phyloP scores from a whole-genome alignment of 1,140 invertebrate genomes.

The Heliconius congener region DNA sequence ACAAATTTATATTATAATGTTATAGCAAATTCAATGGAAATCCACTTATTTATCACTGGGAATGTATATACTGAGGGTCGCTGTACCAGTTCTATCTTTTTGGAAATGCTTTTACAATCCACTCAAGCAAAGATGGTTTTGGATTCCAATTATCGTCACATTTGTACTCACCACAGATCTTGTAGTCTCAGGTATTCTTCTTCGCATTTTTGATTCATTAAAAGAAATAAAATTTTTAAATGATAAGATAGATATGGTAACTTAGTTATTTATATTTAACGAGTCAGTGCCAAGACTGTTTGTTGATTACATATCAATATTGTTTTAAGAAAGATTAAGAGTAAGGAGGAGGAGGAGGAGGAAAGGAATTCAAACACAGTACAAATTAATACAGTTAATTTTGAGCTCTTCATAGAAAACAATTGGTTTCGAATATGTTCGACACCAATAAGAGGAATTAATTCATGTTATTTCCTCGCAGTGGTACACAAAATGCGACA shows the following conservation, averaged over 20 bases:
- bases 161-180: conserved; percentile 66
- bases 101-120: conserved; percentile 67
- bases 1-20: not conserved
- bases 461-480: too few species aligned
- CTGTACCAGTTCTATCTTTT: conserved; percentile 55
- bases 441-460: too few species aligned
- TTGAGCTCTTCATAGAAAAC: too few species aligned
- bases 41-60: conserved; percentile 67
- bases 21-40: conserved; percentile 64
- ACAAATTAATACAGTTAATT: too few species aligned
- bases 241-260: not conserved
- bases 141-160: conserved; percentile 67
- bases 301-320: too few species aligned
- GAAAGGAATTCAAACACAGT: too few species aligned
- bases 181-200: conserved; percentile 64
- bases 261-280: not conserved
- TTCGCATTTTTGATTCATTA: conserved; percentile 45
- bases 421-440: too few species aligned
- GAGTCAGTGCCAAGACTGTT: not conserved
- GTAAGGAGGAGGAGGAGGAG: too few species aligned
- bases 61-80: conserved; percentile 68
- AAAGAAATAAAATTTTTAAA: not conserved
- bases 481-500: too few species aligned
- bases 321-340: too few species aligned
- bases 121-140: conserved; percentile 63